phyloP scores from a whole-genome alignment of 1,140 invertebrate species.

The Steinernema khuongi region DNA sequence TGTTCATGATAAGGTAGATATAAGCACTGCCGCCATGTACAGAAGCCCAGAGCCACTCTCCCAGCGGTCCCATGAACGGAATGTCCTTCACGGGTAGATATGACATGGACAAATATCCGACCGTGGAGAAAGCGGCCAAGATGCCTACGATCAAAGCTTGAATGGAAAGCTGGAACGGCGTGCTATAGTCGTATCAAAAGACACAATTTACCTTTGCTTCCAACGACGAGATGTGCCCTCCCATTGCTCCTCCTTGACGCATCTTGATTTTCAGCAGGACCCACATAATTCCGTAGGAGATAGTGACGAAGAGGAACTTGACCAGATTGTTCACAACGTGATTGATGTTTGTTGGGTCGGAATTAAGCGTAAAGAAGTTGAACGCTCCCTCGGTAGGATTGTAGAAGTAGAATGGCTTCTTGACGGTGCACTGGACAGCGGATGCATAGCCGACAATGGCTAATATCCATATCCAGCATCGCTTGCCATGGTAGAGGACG shows the following conservation, averaged over 20 bases:
- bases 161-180: neutral
- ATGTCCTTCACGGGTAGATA: neutral
- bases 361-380: slow-evolving; percentile 1
- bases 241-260: neutral
- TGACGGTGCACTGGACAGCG: neutral
- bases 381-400: neutral
- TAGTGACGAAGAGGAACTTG: slow-evolving; percentile 3
- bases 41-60: neutral
- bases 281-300: neutral
- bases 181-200: neutral
- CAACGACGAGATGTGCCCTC: neutral
- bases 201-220: neutral
- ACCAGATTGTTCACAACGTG: neutral
- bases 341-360: neutral
- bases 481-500: neutral
- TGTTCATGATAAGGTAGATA: slow-evolving; percentile 4
- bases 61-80: neutral
- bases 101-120: neutral
- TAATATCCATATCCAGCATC: neutral
- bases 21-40: slow-evolving; percentile 5
- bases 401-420: slow-evolving; percentile 4
- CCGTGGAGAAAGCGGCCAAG: neutral
- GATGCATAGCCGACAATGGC: neutral
- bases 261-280: neutral
- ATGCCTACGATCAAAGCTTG: neutral